Evolutionary conservation across 2,888 invertebrate species (phyloP).

Genomic region (Margaritifera margaritifera): DNA sequence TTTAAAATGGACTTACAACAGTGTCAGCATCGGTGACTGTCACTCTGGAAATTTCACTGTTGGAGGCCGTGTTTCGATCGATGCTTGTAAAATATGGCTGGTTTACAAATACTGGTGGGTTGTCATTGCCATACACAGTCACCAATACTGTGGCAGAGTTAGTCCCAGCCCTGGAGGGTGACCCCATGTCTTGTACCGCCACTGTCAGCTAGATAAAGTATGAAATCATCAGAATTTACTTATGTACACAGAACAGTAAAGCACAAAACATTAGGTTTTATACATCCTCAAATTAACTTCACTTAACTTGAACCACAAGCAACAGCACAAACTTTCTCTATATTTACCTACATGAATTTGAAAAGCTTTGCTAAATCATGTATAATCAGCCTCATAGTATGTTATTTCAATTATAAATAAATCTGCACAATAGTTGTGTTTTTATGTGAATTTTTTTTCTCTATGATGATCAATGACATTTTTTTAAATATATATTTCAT

Average conservation of each 20-base stretch:
- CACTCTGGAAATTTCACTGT: constrained; percentile 40
- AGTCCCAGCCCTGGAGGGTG: constrained; percentile 43
- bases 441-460: too few species aligned
- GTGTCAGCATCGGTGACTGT: constrained; percentile 47
- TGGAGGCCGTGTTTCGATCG: constrained; percentile 28
- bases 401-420: too few species aligned
- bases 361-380: too few species aligned
- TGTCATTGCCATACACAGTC: constrained; percentile 53
- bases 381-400: too few species aligned
- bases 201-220: constrained; percentile 39
- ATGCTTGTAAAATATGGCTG: constrained; percentile 45
- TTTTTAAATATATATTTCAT: too few species aligned
- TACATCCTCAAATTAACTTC: neutral
- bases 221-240: constrained; percentile 7
- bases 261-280: neutral
- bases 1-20: constrained; percentile 30
- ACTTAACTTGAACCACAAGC: neutral
- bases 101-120: constrained; percentile 48
- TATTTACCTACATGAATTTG: too few species aligned
- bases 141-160: constrained; percentile 57
- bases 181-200: constrained; percentile 50
- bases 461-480: too few species aligned
- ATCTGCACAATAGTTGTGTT: too few species aligned
- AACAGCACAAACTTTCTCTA: too few species aligned
- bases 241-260: constrained; percentile 1